Conservation (phyloP, 2,113 vertebrate genomes). For the Pipra filicauda region DNA sequence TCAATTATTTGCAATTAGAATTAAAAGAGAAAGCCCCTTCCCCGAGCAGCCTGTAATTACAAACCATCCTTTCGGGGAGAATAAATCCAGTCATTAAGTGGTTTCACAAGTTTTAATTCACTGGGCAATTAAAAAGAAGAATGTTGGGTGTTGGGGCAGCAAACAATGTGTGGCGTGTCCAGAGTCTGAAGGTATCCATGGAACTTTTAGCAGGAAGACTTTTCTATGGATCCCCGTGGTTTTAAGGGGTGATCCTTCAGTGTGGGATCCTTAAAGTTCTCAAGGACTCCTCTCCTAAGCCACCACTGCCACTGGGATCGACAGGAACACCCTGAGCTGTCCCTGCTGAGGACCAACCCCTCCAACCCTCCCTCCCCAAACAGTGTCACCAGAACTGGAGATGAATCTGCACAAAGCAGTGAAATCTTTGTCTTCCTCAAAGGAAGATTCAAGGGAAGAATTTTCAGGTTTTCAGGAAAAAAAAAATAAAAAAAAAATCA, state of each 20-base stretch:
- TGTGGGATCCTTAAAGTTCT: background rate
- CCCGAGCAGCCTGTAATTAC: conserved; percentile 74
- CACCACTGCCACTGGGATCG: background rate
- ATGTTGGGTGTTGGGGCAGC: background rate
- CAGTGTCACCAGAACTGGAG: background rate
- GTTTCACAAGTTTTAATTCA: conserved; percentile 69
- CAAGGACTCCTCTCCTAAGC: background rate
- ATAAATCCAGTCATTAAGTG: conserved; percentile 78
- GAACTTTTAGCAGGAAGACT: conserved; percentile 22
- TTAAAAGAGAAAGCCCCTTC: conserved; percentile 47
- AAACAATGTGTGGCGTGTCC: background rate
- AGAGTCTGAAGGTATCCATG: conserved; percentile 38
- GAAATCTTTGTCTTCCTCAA: background rate
- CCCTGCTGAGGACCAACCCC: background rate
- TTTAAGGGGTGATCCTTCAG: conserved; percentile 43
- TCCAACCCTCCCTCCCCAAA: background rate
- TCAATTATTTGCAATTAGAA: conserved; percentile 78
- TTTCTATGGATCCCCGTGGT: background rate
- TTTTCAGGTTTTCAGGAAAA: no score
- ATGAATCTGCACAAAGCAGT: background rate
- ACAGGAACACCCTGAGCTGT: background rate
- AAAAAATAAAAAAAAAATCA: background rate
- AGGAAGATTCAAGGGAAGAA: no score
- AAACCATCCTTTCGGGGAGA: conserved; percentile 68
- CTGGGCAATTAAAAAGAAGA: conserved; percentile 66